Conservation (phyloP, 2,888 invertebrate genomes). For the Philereme vetulata region DNA sequence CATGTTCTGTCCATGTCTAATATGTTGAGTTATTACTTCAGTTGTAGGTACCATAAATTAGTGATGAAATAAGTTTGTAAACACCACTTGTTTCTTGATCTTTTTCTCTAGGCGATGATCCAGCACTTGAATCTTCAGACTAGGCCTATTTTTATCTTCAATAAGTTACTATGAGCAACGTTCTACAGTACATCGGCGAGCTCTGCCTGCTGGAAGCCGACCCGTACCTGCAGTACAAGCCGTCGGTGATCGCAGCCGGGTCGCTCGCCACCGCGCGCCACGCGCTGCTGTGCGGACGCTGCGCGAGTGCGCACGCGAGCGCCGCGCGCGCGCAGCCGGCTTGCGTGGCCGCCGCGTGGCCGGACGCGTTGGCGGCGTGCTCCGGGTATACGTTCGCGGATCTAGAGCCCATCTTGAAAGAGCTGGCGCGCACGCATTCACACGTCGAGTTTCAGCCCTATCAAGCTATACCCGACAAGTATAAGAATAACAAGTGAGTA, state of each 20-base stretch:
- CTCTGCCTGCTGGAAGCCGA: constrained; percentile 94
- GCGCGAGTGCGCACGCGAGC: constrained; percentile 26
- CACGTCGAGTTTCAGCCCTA: constrained; percentile 88
- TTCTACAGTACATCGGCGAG: constrained; percentile 90
- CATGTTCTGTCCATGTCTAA: neutral
- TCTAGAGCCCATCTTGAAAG: constrained; percentile 86
- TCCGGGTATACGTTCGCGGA: constrained; percentile 87
- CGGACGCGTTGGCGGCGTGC: constrained; percentile 83
- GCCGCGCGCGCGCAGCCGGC: constrained; percentile 19
- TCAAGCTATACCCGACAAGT: constrained; percentile 95
- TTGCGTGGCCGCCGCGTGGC: constrained; percentile 84
- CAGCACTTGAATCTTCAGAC: no score
- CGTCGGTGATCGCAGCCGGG: constrained; percentile 92
- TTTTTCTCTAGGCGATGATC: no score
- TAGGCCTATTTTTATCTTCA: no score
- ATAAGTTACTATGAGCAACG: no score
- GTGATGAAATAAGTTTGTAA: neutral
- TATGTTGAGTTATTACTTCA: neutral
- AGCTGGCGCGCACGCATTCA: constrained; percentile 88
- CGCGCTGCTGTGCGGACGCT: constrained; percentile 80
- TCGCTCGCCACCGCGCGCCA: constrained; percentile 92
- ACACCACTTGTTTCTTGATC: no score
- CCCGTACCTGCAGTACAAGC: constrained; percentile 91
- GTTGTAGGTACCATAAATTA: constrained; percentile 1
- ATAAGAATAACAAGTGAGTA: constrained; percentile 88